These are phyloP conservation scores for Tenebrosternarchus preto DNA, from an alignment of 2,113 vertebrate genomes.

Conservation along the genomic window DNA sequence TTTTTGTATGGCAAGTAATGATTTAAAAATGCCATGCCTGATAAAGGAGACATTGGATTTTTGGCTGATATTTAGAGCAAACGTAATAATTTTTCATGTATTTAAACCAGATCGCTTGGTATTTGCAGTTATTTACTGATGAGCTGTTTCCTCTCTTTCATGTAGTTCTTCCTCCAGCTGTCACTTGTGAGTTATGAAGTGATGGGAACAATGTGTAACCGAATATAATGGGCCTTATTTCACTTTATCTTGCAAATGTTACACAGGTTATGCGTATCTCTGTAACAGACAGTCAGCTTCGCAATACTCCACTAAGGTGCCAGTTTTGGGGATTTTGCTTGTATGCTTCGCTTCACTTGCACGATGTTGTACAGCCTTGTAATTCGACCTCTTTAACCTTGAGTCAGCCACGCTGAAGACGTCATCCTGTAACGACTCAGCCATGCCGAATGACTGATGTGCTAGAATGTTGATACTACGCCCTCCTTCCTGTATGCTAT, in stretches of 20 bases:
- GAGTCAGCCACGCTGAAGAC: constrained; percentile 17
- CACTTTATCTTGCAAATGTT: background rate
- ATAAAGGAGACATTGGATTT: too few species aligned
- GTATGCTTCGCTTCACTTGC: background rate
- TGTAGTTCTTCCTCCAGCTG: too few species aligned
- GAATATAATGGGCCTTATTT: background rate
- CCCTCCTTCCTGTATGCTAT: background rate
- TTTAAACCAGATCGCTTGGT: too few species aligned
- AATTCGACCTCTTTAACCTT: constrained; percentile 47
- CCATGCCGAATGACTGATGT: constrained; percentile 7
- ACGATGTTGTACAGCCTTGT: constrained; percentile 12
- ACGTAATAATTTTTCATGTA: too few species aligned
- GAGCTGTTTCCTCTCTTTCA: too few species aligned
- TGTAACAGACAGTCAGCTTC: background rate
- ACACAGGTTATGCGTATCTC: background rate
- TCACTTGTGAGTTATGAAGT: too few species aligned
- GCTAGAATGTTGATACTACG: constrained; percentile 1
- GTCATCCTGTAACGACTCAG: constrained; percentile 34
- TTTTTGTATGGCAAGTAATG: too few species aligned
- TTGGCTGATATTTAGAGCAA: too few species aligned
- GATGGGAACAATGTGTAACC: background rate
- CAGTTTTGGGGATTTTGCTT: background rate
- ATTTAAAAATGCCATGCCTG: too few species aligned
- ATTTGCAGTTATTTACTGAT: too few species aligned
- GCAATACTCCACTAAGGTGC: too few species aligned